phyloP scores from a whole-genome alignment of 2,113 vertebrate species.

The Barbus barbus region DNA sequence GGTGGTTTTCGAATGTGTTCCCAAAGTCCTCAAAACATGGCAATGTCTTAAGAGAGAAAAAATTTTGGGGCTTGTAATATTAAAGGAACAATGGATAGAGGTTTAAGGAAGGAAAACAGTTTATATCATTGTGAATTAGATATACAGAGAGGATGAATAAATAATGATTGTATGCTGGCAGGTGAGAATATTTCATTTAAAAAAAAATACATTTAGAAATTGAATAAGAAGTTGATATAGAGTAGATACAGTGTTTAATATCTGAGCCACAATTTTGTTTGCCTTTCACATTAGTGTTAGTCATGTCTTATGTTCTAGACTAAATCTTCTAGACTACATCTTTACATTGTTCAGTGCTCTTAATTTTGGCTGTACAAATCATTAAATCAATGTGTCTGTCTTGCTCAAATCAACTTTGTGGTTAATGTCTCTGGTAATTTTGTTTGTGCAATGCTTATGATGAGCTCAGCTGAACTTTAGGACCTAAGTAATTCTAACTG shows the following conservation, averaged over 20 bases:
- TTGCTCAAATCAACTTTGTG: background rate
- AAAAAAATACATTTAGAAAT: background rate
- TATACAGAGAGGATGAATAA: slow-evolving; percentile 25
- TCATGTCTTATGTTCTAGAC: slow-evolving; percentile 24
- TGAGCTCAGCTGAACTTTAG: slow-evolving; percentile 10
- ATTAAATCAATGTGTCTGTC: background rate
- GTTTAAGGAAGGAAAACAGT: slow-evolving; percentile 17
- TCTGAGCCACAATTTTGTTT: background rate
- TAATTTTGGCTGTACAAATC: slow-evolving; percentile 12
- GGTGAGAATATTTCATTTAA: background rate
- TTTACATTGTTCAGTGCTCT: slow-evolving; percentile 12
- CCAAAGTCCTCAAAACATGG: slow-evolving; percentile 5
- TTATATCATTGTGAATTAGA: slow-evolving; percentile 6
- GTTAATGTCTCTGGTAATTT: slow-evolving; percentile 15
- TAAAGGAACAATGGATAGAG: slow-evolving; percentile 32
- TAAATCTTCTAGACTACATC: no score
- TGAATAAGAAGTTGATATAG: background rate
- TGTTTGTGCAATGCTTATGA: slow-evolving; percentile 12
- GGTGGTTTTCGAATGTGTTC: slow-evolving; percentile 16
- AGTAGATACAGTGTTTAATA: slow-evolving; percentile 1
- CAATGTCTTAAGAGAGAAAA: slow-evolving; percentile 22
- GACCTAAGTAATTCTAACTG: background rate
- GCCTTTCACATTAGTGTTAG: background rate
- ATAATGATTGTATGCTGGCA: background rate
- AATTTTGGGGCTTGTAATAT: slow-evolving; percentile 26